Evolutionary conservation across 1,140 invertebrate genomes (phyloP).

Genomic region (Zaprionus davidi): DNA sequence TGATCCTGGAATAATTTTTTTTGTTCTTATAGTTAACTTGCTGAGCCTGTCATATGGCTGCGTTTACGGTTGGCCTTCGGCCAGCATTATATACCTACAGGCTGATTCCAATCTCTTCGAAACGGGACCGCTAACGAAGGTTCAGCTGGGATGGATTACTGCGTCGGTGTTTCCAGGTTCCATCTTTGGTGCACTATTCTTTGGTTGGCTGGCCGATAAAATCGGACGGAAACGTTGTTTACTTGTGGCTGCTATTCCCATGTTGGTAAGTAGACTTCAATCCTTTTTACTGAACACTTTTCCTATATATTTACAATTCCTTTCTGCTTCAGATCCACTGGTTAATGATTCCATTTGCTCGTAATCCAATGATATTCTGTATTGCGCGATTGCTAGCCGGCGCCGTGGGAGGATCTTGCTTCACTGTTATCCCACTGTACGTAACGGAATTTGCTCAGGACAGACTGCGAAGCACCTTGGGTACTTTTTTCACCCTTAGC

Average conservation of each 20-base stretch:
- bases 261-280: slow-evolving; percentile 32
- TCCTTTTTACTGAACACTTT: neutral
- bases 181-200: slow-evolving; percentile 84
- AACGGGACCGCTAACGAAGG: slow-evolving; percentile 55
- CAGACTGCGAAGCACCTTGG: slow-evolving; percentile 83
- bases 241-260: slow-evolving; percentile 43
- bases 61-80: slow-evolving; percentile 84
- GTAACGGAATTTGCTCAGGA: slow-evolving; percentile 83
- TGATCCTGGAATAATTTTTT: neutral
- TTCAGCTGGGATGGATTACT: slow-evolving; percentile 85
- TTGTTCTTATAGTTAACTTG: slow-evolving; percentile 39
- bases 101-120: slow-evolving; percentile 54
- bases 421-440: slow-evolving; percentile 83
- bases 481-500: slow-evolving; percentile 84
- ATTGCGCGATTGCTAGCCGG: slow-evolving; percentile 82
- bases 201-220: slow-evolving; percentile 85
- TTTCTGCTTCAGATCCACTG: slow-evolving; percentile 36
- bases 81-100: slow-evolving; percentile 84
- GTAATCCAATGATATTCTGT: slow-evolving; percentile 61
- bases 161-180: slow-evolving; percentile 85
- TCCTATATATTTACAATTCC: neutral
- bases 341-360: slow-evolving; percentile 76
- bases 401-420: slow-evolving; percentile 77
- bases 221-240: slow-evolving; percentile 51
- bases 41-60: slow-evolving; percentile 49